phyloP scores from a whole-genome alignment of 2,113 vertebrate genomes.

The Spermophilus dauricus region DNA sequence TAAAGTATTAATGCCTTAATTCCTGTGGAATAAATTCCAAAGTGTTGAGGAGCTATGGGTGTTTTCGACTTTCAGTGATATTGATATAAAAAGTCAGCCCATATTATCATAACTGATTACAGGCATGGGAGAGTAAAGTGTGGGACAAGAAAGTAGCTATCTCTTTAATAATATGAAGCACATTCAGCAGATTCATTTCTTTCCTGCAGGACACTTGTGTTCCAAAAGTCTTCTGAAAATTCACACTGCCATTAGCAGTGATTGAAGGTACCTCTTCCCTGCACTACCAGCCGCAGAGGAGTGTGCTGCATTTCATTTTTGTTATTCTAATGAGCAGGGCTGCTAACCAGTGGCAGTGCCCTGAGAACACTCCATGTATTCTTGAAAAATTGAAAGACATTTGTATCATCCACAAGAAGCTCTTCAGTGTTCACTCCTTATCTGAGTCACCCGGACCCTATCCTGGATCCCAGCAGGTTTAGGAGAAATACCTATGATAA shows the following conservation, averaged over 20 bases:
- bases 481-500: not conserved
- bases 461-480: too few relatives aligned
- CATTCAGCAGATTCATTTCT: not conserved
- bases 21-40: not conserved
- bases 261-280: not conserved
- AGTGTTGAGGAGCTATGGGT: not conserved
- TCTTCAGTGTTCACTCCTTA: not conserved
- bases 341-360: not conserved
- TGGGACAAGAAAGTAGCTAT: not conserved
- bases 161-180: not conserved
- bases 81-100: not conserved
- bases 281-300: too few relatives aligned
- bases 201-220: not conserved
- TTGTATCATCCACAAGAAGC: not conserved
- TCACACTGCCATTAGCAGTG: not conserved
- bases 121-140: not conserved
- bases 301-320: not conserved
- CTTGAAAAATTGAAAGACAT: not conserved
- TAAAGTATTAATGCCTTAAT: not conserved
- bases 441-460: not conserved
- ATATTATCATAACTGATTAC: not conserved
- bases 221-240: not conserved
- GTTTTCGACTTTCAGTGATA: not conserved
- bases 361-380: not conserved
- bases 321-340: not conserved